Conservation (phyloP, 2,113 vertebrate genomes). For the Elachura formosa region DNA sequence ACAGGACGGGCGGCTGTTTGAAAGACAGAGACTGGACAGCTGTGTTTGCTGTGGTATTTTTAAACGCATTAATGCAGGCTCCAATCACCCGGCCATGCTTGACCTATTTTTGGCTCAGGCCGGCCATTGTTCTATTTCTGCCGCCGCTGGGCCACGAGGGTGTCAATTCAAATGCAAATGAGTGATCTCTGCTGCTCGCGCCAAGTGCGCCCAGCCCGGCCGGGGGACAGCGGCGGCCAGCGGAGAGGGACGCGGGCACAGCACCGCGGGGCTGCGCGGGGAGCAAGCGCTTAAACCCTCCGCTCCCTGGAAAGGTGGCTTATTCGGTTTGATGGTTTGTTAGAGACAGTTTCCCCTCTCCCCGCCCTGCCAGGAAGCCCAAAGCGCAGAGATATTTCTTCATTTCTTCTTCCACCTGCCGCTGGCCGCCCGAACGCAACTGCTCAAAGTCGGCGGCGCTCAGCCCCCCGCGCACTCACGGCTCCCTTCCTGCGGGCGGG, state of each 20-base stretch:
- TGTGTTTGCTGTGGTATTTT: slow-evolving; percentile 99
- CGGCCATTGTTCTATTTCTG: slow-evolving; percentile 99
- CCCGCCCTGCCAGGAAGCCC: slow-evolving; percentile 11
- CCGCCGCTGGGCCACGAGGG: slow-evolving; percentile 92
- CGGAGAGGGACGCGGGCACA: background rate
- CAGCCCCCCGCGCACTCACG: background rate
- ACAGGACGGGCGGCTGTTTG: slow-evolving; percentile 72
- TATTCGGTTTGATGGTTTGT: slow-evolving; percentile 19
- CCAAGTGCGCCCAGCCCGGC: slow-evolving; percentile 67
- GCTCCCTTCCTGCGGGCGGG: slow-evolving; percentile 39
- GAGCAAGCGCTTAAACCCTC: background rate
- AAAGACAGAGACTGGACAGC: slow-evolving; percentile 91
- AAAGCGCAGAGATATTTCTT: slow-evolving; percentile 55
- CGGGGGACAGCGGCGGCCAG: slow-evolving; percentile 26
- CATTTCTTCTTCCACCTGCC: slow-evolving; percentile 73
- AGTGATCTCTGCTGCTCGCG: slow-evolving; percentile 77
- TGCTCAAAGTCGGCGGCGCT: background rate
- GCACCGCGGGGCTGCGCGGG: slow-evolving; percentile 7
- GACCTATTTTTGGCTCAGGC: slow-evolving; percentile 99
- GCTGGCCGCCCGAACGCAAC: slow-evolving; percentile 53
- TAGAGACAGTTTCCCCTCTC: background rate
- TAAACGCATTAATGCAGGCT: slow-evolving; percentile 98
- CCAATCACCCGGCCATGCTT: slow-evolving; percentile 93
- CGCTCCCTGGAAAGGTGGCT: slow-evolving; percentile 33
- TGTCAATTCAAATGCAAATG: slow-evolving; percentile 99